Conservation (phyloP, 1,140 invertebrate genomes). For the Drosophila tropicalis region DNA sequence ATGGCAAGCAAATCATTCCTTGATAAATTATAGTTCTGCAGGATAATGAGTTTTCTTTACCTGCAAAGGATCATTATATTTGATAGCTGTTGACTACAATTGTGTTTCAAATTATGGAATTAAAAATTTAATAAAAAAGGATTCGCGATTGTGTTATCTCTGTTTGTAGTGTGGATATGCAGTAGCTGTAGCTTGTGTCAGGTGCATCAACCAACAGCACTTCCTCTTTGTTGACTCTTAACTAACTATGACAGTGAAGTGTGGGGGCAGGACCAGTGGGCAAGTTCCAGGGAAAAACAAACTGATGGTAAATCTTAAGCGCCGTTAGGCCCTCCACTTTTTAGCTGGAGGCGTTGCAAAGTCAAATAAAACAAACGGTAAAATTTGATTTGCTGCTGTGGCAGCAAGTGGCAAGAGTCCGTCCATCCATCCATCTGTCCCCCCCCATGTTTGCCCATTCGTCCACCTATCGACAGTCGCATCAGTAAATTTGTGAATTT, state of each 20-base stretch:
- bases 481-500: conserved; percentile 77
- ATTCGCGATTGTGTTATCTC: too few relatives aligned
- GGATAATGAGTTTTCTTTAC: too few relatives aligned
- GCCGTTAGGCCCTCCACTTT: conserved; percentile 50
- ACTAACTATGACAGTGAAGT: background rate
- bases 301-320: conserved; percentile 64
- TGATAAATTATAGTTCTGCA: too few relatives aligned
- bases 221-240: background rate
- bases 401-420: background rate
- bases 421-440: conserved; percentile 18
- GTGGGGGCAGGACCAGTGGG: background rate
- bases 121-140: too few relatives aligned
- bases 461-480: conserved; percentile 53
- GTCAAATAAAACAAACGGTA: conserved; percentile 77
- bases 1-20: too few relatives aligned
- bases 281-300: conserved; percentile 6
- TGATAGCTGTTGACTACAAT: too few relatives aligned
- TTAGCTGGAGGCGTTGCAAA: conserved; percentile 51
- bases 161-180: too few relatives aligned
- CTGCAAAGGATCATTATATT: too few relatives aligned
- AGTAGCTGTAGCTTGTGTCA: background rate
- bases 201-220: background rate
- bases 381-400: conserved; percentile 37
- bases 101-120: too few relatives aligned
- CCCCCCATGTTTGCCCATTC: conserved; percentile 1